phyloP scores from a whole-genome alignment of 2,113 vertebrate species.

The Tenebrosternarchus preto region DNA sequence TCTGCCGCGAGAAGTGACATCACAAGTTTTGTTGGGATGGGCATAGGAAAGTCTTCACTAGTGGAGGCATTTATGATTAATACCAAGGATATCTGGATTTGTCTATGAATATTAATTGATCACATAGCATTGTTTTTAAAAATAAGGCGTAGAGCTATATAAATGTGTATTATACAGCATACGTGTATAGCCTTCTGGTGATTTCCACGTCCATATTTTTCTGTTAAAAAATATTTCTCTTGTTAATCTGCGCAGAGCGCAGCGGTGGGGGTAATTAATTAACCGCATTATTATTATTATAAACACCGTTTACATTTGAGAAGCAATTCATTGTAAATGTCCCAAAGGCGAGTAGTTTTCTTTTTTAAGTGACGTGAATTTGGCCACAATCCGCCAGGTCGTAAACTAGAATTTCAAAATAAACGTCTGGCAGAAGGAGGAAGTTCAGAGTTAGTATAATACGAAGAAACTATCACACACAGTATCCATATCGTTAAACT shows the following conservation, averaged over 20 bases:
- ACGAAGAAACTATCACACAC: background rate
- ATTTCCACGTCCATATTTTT: too few species aligned
- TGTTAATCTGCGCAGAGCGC: too few species aligned
- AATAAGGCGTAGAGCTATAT: too few species aligned
- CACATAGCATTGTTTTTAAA: too few species aligned
- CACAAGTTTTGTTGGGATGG: conserved; percentile 21
- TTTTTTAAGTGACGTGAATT: background rate
- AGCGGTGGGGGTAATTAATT: too few species aligned
- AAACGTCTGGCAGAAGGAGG: background rate
- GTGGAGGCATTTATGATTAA: background rate
- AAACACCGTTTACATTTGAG: too few species aligned
- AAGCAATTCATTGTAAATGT: background rate
- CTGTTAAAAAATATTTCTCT: too few species aligned
- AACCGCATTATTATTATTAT: too few species aligned
- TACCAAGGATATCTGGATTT: too few species aligned
- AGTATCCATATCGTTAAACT: background rate
- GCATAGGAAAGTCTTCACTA: too few species aligned
- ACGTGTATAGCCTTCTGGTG: too few species aligned
- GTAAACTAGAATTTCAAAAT: conserved; percentile 21
- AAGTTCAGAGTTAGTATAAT: background rate
- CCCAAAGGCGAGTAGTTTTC: too few species aligned
- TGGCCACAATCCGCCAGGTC: conserved; percentile 4
- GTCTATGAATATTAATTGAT: background rate
- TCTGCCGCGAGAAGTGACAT: conserved; percentile 33
- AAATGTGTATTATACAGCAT: background rate